These are phyloP conservation scores for Chrysaora quinquecirrha DNA, from an alignment of 30 jellyfish, hydroid and myxozoan genomes.

Conservation along the genomic window DNA sequence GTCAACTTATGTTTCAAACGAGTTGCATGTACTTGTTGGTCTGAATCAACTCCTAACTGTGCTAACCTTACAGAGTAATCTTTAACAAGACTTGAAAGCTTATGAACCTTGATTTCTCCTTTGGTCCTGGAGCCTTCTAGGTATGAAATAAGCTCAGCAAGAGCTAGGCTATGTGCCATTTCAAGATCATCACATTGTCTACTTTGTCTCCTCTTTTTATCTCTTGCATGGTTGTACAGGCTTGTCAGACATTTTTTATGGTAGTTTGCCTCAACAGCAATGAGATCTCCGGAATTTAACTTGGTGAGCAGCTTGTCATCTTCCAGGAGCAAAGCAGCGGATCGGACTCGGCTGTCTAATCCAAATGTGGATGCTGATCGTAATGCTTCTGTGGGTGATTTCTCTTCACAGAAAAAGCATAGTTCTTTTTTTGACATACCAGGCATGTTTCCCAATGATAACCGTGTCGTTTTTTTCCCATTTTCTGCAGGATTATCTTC, in stretches of 20 bases:
- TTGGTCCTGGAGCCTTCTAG: conserved; percentile 4
- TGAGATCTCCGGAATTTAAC: conserved; percentile 29
- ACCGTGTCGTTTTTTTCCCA: conserved; percentile 35
- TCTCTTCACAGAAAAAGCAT: conserved; percentile 31
- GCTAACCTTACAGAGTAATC: conserved; percentile 33
- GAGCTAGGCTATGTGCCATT: conserved; percentile 36
- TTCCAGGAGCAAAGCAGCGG: conserved; percentile 38
- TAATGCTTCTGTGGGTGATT: conserved; percentile 14
- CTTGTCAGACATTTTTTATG: conserved; percentile 25
- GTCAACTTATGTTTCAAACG: conserved; percentile 31
- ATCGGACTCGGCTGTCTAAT: conserved; percentile 23
- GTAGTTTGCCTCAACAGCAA: conserved; percentile 22
- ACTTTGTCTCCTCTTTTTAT: conserved; percentile 1
- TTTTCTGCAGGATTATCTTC: conserved; percentile 8
- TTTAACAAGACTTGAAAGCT: conserved; percentile 26
- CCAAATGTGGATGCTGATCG: conserved; percentile 36
- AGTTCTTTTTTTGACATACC: conserved; percentile 38
- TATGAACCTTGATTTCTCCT: conserved; percentile 14
- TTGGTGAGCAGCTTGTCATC: conserved; percentile 27
- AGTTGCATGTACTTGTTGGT: conserved; percentile 35
- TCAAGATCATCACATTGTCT: conserved; percentile 4
- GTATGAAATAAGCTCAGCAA: conserved; percentile 44
- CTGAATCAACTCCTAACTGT: no score
- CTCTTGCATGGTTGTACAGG: conserved; percentile 32
- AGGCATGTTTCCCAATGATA: conserved; percentile 36